Evolutionary conservation across 2,113 vertebrate genomes (phyloP), one percentile per base, ranked within the genome.

Genomic region (Argyrosomus japonicus): DNA sequence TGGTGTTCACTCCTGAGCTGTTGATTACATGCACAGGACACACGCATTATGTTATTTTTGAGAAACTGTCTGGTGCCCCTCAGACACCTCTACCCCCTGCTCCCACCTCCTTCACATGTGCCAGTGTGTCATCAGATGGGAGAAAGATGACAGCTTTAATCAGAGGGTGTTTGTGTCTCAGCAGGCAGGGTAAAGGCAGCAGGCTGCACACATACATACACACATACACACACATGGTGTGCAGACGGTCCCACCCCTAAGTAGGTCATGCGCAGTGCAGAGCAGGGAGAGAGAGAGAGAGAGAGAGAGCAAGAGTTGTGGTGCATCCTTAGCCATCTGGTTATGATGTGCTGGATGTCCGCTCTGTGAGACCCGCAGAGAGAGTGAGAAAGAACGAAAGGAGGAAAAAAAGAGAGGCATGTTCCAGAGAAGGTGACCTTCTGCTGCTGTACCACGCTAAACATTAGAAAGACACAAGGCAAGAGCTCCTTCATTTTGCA

Each of bases 241-340:
- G 74, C 77, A 83, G 78, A 69, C 68, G 63, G 86, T 90, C 80
- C 88, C 85, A 77, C 78, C 89, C 79, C 75, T 91, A 93, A 92
- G 88, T 93, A 92, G 93, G 93, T 92, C 92, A 88, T 86, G 83
- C 73, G 83, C 87, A 86, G 85, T 82, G 88, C 81, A 75, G 84
- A 81, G 83, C 51, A 5, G 79, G 40, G 47, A 53, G 45, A 47
- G 45, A 47, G 45, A 47, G 43, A 36, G 32, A 36, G 68, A 54
- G 23, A 77, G 71, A 17, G 69, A 48, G 63, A 70, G 91, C 14
- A 23, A 17, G 36, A 70, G 91, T 84, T 78, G 90, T 83, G 87
- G 88, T 91, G 92, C 79, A 82, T 96, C 94, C 95, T 96, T 91
- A 88, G 93, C 97, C 96, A 97, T 97, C 97, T 98, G 97, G 95